Base-by-base conservation (phyloP, 2,888 invertebrate genomes). In the Tanypteryx hageni region DNA sequence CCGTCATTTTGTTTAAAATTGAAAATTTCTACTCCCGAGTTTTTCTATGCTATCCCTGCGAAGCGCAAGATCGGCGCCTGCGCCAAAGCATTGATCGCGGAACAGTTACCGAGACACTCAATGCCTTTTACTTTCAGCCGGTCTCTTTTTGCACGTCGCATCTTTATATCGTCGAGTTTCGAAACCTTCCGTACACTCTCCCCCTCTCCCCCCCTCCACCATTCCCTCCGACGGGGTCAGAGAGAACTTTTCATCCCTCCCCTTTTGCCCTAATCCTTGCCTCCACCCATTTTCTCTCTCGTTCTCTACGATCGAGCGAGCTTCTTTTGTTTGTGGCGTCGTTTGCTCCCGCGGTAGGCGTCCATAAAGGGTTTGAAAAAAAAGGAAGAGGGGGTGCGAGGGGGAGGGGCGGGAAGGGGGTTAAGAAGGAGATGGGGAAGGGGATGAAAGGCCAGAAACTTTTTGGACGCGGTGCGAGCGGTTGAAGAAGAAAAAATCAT, bases 311-410 rank as follows among this genome's bases (percentile, higher is more conserved):
- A 85, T 22, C 7, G 59, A 85, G 58, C 85, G 61, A 61, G 44
- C 83, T 59, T 86, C 86, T 89, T 89, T 89, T 68, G 89, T 89
- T 27, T 44, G 57, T n/a, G 31, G 61, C 61, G 89, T 64, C 89
- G 89, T 86, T 61, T 86, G 86, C 86, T 59, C 59, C 86, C 86
- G 86, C 61, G 86, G 86, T 18, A 89, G 83, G 57, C 18, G 56
- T 56, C 83, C 83, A 89, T 89, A 89, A 68, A 89, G 64, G 86
- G 86, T 64, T 86, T 27, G 8, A 31, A 56, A 57, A 57, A 31
- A 44, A 83, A 83, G 5, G n/a, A 8, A 18, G 27, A 18, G n/a
- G 57, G 7, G 56, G 18, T n/a, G n/a, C n/a, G 4, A 44, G 14
- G 18, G 9, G 57, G 10, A 18, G n/a, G n/a, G 56, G 16, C 44